phyloP scores from a whole-genome alignment of 2,113 vertebrate species.

The Zootoca vivipara region DNA sequence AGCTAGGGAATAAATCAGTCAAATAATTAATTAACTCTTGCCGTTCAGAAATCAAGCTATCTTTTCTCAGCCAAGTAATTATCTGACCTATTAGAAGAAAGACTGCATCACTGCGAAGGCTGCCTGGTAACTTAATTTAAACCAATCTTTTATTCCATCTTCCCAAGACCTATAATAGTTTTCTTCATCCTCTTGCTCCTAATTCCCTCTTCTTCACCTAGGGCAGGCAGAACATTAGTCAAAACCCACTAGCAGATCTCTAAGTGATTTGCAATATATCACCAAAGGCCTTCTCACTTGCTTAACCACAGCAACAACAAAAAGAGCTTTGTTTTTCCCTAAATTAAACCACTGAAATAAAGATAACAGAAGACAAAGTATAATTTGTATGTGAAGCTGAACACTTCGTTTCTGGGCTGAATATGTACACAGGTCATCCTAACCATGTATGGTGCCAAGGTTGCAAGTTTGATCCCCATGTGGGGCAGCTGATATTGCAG shows the following conservation, averaged over 20 bases:
- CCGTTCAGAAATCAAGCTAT: constrained; percentile 23
- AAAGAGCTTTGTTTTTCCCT: background rate
- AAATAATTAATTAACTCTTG: constrained; percentile 12
- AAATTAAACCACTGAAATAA: background rate
- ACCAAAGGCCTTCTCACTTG: background rate
- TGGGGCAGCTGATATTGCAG: too few species aligned
- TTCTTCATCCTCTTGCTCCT: background rate
- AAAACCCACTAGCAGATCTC: background rate
- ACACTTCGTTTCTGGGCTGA: background rate
- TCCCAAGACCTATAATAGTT: background rate
- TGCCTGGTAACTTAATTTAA: background rate
- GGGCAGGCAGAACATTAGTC: background rate
- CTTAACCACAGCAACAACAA: background rate
- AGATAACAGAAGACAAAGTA: background rate
- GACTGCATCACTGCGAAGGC: background rate
- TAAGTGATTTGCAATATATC: background rate
- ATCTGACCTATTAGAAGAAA: constrained; percentile 5
- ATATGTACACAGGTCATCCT: background rate
- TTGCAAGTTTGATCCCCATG: background rate
- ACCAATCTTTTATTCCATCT: background rate
- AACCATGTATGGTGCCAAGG: background rate
- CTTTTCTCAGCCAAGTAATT: constrained; percentile 15
- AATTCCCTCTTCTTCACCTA: background rate
- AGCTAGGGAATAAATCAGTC: background rate
- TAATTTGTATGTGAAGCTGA: background rate